phyloP scores from a whole-genome alignment of 2,888 invertebrate genomes.

The Spilarctia lutea region DNA sequence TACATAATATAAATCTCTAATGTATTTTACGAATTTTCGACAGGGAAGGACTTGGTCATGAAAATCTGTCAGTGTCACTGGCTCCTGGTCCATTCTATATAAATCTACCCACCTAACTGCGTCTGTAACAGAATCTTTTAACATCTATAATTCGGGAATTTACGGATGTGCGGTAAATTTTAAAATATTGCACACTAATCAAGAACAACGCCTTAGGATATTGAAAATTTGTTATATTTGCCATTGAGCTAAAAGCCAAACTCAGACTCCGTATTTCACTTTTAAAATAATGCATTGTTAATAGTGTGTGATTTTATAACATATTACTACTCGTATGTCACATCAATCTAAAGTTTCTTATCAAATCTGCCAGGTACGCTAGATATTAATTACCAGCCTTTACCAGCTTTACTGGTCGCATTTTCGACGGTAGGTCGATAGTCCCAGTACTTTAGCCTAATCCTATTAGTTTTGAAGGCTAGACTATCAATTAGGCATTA shows the following conservation, averaged over 20 bases:
- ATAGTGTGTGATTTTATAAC: too few relatives aligned
- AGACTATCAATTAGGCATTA: not conserved
- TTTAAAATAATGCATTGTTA: too few relatives aligned
- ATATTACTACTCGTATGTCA: not conserved
- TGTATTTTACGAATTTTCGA: too few relatives aligned
- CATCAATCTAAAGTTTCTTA: not conserved
- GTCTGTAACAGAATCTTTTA: not conserved
- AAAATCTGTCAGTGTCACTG: too few relatives aligned
- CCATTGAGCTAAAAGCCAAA: too few relatives aligned
- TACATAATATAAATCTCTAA: too few relatives aligned
- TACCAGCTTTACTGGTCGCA: not conserved
- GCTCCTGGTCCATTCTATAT: too few relatives aligned
- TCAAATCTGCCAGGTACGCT: not conserved
- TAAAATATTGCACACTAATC: not conserved
- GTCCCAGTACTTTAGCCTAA: not conserved
- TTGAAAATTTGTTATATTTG: not conserved
- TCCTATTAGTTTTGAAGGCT: not conserved
- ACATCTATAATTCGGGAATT: too few relatives aligned
- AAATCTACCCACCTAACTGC: not conserved
- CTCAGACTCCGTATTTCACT: too few relatives aligned
- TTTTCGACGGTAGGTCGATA: not conserved
- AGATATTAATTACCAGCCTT: not conserved
- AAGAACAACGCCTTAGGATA: not conserved
- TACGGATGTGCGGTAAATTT: too few relatives aligned
- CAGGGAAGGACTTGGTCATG: too few relatives aligned